phyloP scores from a whole-genome alignment of 2,113 vertebrate species.

The Dasyornis broadbenti region DNA sequence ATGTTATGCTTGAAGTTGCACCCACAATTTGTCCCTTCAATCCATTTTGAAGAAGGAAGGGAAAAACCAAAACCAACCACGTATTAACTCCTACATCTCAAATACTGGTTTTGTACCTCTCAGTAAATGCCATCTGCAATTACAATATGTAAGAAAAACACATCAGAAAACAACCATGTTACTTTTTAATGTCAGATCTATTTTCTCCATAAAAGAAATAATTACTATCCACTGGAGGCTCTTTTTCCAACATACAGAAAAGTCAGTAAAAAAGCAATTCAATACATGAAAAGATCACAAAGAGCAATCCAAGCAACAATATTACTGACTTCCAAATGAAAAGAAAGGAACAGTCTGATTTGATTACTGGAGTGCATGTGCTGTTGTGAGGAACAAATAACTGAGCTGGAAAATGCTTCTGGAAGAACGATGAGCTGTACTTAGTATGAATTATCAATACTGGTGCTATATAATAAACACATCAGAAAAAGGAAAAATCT shows the following conservation, averaged over 20 bases:
- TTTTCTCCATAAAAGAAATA: neutral
- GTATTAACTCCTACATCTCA: neutral
- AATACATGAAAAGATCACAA: neutral
- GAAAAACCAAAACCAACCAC: neutral
- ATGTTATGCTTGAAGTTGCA: neutral
- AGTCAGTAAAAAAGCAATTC: neutral
- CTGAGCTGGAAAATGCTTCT: neutral
- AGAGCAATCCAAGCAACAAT: neutral
- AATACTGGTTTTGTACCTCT: neutral
- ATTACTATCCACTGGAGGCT: neutral
- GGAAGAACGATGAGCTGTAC: neutral
- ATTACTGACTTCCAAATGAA: neutral
- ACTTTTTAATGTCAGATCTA: neutral
- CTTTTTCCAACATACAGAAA: neutral
- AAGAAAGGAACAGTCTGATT: neutral
- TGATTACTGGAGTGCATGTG: neutral
- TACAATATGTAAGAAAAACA: neutral
- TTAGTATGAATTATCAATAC: neutral
- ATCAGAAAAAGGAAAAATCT: neutral
- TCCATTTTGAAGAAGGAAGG: neutral
- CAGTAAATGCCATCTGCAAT: neutral
- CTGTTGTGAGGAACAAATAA: neutral
- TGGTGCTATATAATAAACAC: neutral
- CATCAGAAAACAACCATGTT: neutral
- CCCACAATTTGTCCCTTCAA: neutral